These are phyloP conservation scores for Pterophyllum scalare DNA, from an alignment of 2,113 vertebrate species.

Conservation along the genomic window DNA sequence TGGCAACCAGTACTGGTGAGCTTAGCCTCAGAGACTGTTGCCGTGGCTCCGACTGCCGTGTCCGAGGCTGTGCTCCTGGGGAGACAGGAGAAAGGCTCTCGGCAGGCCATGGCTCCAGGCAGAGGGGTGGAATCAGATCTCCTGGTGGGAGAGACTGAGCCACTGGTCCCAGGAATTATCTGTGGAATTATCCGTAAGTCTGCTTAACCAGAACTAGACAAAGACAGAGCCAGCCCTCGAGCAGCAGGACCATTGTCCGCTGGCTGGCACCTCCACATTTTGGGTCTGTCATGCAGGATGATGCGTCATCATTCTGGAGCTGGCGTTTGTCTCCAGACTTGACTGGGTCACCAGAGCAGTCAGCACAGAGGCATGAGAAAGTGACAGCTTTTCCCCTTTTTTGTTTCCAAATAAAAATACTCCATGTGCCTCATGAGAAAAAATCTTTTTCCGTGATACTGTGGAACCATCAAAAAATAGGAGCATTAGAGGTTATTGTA, in stretches of 20 bases:
- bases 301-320: constrained; percentile 76
- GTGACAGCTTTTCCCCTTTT: constrained; percentile 50
- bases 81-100: constrained; percentile 78
- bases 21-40: constrained; percentile 77
- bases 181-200: constrained; percentile 81
- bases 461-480: not conserved
- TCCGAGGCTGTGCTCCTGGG: constrained; percentile 77
- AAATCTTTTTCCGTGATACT: not conserved
- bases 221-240: constrained; percentile 78
- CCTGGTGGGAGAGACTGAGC: constrained; percentile 81
- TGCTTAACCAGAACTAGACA: constrained; percentile 83
- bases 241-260: constrained; percentile 79
- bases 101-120: constrained; percentile 86
- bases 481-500: not conserved
- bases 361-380: constrained; percentile 68
- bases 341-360: constrained; percentile 73
- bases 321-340: constrained; percentile 68
- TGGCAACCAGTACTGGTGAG: constrained; percentile 81
- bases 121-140: constrained; percentile 79
- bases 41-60: constrained; percentile 79
- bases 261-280: constrained; percentile 79
- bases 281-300: constrained; percentile 78
- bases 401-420: constrained; percentile 41
- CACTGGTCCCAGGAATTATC: constrained; percentile 80
- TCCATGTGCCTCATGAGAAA: not conserved